These are phyloP conservation scores for Chironomus riparius DNA, from an alignment of 2,888 invertebrate genomes.

Conservation along the genomic window DNA sequence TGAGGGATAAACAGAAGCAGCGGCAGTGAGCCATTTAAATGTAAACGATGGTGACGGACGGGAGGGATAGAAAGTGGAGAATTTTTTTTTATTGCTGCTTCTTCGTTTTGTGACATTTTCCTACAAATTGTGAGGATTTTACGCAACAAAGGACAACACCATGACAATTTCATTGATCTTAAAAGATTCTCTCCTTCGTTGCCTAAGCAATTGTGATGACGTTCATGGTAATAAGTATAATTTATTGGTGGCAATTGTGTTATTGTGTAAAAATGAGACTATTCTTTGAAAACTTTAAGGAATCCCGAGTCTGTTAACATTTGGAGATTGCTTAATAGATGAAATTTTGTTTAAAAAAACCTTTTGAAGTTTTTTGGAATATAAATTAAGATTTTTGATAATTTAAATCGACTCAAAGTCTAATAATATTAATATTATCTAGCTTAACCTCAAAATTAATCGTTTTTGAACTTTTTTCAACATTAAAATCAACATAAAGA, in stretches of 20 bases:
- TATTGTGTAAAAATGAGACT: too few species aligned
- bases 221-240: not conserved
- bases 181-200: not conserved
- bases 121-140: constrained; percentile 12
- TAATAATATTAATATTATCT: too few species aligned
- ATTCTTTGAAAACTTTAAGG: too few species aligned
- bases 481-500: too few species aligned
- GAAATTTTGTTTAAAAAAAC: too few species aligned
- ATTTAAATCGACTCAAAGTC: too few species aligned
- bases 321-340: too few species aligned
- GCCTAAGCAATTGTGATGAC: not conserved
- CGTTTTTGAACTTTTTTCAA: too few species aligned
- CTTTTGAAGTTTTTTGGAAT: too few species aligned
- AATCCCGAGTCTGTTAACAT: too few species aligned
- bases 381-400: too few species aligned
- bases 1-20: constrained; percentile 12
- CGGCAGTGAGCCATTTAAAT: constrained; percentile 12
- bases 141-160: not conserved
- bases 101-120: not conserved
- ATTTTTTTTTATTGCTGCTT: not conserved
- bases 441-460: too few species aligned
- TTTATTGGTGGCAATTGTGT: not conserved
- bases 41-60: not conserved
- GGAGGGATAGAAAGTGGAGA: constrained; percentile 12
- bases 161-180: constrained; percentile 22